phyloP scores from a whole-genome alignment of 2,113 vertebrate species.

The Menidia beryllina region DNA sequence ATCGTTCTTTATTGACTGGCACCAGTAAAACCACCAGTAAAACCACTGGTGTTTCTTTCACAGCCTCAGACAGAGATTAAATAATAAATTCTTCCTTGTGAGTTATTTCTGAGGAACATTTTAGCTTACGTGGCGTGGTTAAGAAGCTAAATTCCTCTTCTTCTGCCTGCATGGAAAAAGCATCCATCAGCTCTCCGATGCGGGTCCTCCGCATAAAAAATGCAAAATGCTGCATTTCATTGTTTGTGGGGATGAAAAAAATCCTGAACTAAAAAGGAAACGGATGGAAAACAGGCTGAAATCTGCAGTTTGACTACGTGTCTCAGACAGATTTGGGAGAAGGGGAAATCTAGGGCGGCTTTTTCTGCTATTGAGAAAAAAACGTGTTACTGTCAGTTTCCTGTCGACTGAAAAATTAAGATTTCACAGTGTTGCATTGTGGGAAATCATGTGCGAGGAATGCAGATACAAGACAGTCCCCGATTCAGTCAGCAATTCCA shows the following conservation, averaged over 20 bases:
- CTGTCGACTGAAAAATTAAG: too few species aligned
- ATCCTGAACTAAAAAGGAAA: not conserved
- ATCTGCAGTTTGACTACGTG: not conserved
- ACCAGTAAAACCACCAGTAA: not conserved
- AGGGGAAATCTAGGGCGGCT: slow-evolving; percentile 5
- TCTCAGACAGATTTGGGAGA: slow-evolving; percentile 1
- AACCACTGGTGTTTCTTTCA: not conserved
- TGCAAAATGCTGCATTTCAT: slow-evolving; percentile 6
- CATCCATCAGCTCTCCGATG: slow-evolving; percentile 18
- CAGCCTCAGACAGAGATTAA: slow-evolving; percentile 3
- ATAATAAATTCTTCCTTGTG: slow-evolving; percentile 32
- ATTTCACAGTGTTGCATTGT: too few species aligned
- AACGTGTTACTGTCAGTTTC: too few species aligned
- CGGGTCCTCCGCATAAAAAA: slow-evolving; percentile 6
- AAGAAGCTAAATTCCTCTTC: slow-evolving; percentile 19
- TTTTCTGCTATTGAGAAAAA: too few species aligned
- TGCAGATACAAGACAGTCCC: too few species aligned
- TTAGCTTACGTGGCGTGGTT: slow-evolving; percentile 19
- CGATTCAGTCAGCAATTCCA: too few species aligned
- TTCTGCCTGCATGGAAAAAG: slow-evolving; percentile 19
- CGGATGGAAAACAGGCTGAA: too few species aligned
- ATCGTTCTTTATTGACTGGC: not conserved
- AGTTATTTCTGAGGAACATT: slow-evolving; percentile 46
- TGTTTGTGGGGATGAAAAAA: slow-evolving; percentile 3
- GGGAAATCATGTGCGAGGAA: too few species aligned